Evolutionary conservation across 2,797 vertebrate species (phyloP), one percentile per base, ranked within the genome.

Genomic region (Thalassophryne amazonica): DNA sequence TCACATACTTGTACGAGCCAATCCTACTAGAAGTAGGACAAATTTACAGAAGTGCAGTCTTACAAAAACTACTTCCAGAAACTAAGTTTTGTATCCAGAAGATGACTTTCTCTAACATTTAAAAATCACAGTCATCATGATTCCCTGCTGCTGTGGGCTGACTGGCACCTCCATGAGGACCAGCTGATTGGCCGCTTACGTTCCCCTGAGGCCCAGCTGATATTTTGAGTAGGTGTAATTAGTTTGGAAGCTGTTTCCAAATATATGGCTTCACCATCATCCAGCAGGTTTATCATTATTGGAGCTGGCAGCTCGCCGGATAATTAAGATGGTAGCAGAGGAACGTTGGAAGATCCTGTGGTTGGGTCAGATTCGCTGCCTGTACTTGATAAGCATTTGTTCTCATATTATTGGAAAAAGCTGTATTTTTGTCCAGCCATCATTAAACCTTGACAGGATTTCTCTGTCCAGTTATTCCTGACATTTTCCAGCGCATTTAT

Each of bases 241-340:
- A 74, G 67, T 64, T 61, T 64, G 61, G 56, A 69, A 52, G 39
- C 12, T 61, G 54, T 55, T 61, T 48, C 53, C 76, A 46, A 13
- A 32, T 57, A 20, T 57, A 15, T 14, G 48, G 59, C 69, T 69
- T 76, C 45, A 76, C 83, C 64, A 24, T 38, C 25, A 38, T 41
- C 56, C 53, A 71, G 55, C 70, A 51, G 55, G 31, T 54, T 84
- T 71, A 61, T 65, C 83, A 76, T 76, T 77, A 78, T 79, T 75
- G 71, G 63, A 79, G 60, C 55, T 80, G 77, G 61, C 78, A 73
- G 72, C 72, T 72, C 31, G 2, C 42, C 52, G 48, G 63, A 70
- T 81, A 83, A 86, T 85, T 53, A 78, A 75, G 76, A 78, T 76
- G 66, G 66, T 9, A 2, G 32, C 4, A 3, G 45, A 50, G 52